Evolutionary conservation across 2,888 invertebrate species (phyloP), one percentile per base, ranked within the genome.

Genomic region (Sphecodes monilicornis): DNA sequence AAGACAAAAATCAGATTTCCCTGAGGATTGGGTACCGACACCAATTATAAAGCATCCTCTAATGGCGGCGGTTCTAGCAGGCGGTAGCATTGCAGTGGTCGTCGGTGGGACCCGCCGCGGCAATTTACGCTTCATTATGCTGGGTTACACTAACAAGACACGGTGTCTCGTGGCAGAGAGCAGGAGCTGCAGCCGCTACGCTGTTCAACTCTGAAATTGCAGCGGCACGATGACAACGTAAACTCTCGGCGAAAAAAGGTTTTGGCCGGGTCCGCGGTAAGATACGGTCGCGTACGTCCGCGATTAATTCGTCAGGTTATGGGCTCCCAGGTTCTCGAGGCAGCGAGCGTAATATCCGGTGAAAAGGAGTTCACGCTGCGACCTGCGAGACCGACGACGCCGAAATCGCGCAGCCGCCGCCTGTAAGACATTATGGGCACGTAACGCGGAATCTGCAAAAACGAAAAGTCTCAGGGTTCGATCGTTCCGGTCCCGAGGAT

Each of bases 261-360:
- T 80, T 72, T 69, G 64, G 2, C 86, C 73, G 66, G 57, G 80
- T 80, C 74, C 46, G 43, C 79, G 66, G 26, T 50, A 85, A 87
- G 73, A 82, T 75, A 84, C 81, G 82, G 82, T 71, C 78, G 84
- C 80, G 84, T 88, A 83, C 76, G 69, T 72, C 69, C 70, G 82
- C 90, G 90, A 90, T 90, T 90, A 90, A 88, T 90, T 90, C 90
- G 84, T 90, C 90, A 89, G 88, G 89, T 90, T 90, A 90, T 90
- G 88, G 88, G 76, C n/a, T 46, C 72, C 64, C 72, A 69, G 74
- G 36, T 54, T 64, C 69, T 72, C 50, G 36, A 73, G 68, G n/a
- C 50, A 29, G 54, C 18, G 22, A 57, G 41, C 3, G 39, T 22
- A 39, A 71, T 74, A 76, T 79, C 80, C 71, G 46, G 70, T 74